Evolutionary conservation across 2,797 vertebrate genomes (phyloP).

Genomic region (Coregonus suidteri): DNA sequence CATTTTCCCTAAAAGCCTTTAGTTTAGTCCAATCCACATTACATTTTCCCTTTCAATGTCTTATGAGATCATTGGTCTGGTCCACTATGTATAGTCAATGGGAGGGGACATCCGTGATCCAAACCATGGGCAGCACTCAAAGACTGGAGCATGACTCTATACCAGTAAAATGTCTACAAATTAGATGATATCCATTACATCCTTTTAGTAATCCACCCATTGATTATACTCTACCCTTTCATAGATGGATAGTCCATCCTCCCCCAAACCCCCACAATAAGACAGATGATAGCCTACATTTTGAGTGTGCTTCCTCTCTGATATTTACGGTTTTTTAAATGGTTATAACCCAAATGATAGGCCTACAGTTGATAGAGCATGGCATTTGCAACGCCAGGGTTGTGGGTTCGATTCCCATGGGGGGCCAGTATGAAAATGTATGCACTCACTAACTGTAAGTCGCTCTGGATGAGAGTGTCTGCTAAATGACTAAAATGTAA

Average conservation of each 20-base stretch:
- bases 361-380: too few species aligned
- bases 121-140: constrained; percentile 28
- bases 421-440: too few species aligned
- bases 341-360: too few species aligned
- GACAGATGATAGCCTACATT: constrained; percentile 39
- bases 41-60: background rate
- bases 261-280: constrained; percentile 46
- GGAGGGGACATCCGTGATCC: background rate
- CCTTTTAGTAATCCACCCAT: constrained; percentile 60
- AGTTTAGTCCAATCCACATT: background rate
- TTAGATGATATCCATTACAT: constrained; percentile 45
- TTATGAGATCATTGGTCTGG: background rate
- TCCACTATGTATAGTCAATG: background rate
- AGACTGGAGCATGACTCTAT: constrained; percentile 50
- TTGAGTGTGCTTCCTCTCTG: constrained; percentile 21
- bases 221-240: constrained; percentile 54
- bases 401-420: too few species aligned
- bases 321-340: background rate
- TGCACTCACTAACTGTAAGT: too few species aligned
- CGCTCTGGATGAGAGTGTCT: too few species aligned
- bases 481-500: too few species aligned
- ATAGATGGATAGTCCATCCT: constrained; percentile 41
- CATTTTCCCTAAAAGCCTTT: background rate
- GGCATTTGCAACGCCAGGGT: too few species aligned
- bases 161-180: constrained; percentile 66